These are phyloP conservation scores for Cylloceria caligata DNA, from an alignment of 2,888 invertebrate species.

Conservation along the genomic window DNA sequence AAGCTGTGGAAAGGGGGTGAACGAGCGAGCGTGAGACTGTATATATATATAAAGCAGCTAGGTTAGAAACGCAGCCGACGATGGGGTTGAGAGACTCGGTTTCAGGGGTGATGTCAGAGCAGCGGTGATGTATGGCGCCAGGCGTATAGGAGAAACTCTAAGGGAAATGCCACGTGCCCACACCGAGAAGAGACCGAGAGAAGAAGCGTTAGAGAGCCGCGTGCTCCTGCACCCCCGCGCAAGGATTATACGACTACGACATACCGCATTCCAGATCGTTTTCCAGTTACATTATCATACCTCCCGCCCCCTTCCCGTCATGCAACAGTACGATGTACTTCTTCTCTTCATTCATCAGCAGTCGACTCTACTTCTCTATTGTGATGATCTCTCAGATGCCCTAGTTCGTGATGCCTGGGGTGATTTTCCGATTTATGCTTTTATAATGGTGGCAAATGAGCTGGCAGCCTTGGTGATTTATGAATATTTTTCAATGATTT, in stretches of 20 bases:
- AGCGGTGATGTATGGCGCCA: conserved; percentile 79
- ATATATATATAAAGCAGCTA: conserved; percentile 16
- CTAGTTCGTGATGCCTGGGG: background rate
- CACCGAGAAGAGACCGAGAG: conserved; percentile 29
- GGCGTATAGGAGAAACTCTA: conserved; percentile 65
- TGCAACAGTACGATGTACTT: background rate
- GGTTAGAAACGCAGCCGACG: conserved; percentile 5
- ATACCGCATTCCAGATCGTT: conserved; percentile 62
- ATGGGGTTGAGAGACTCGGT: conserved; percentile 61
- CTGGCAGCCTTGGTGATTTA: conserved; percentile 14
- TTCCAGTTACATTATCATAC: conserved; percentile 59
- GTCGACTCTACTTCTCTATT: conserved; percentile 6
- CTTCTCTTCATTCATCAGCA: conserved; percentile 1
- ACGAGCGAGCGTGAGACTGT: conserved; percentile 69
- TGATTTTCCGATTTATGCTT: conserved; percentile 6
- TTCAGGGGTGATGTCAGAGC: conserved; percentile 79
- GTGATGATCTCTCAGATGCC: conserved; percentile 1
- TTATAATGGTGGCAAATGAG: conserved; percentile 16
- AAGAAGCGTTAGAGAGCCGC: conserved; percentile 25
- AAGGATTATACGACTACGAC: conserved; percentile 65
- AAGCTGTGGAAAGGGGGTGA: conserved; percentile 13
- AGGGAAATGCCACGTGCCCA: conserved; percentile 81
- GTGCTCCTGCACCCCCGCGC: conserved; percentile 65
- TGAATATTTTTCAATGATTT: conserved; percentile 1
- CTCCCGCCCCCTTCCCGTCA: conserved; percentile 1